Evolutionary conservation across 2,888 invertebrate species (phyloP), one percentile per base, ranked within the genome.

Genomic region (Digitonthophagus gazella): DNA sequence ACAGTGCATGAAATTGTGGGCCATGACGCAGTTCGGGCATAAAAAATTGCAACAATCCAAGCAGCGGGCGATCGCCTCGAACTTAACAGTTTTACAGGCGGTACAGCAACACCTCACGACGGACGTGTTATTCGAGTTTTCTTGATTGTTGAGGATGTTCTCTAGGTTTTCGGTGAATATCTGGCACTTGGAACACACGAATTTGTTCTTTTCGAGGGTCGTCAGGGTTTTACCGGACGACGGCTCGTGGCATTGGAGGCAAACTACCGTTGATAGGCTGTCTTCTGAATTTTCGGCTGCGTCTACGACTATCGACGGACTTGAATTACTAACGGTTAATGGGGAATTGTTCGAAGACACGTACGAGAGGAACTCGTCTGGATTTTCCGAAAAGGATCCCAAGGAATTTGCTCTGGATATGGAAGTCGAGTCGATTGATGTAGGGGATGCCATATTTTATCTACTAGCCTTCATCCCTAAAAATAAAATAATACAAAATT

Each of bases 1-100:
- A 83, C 97, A 98, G 84, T 97, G 97, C 97, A 98, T 98, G 83
- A 95, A 97, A 85, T 97, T 96, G 85, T 98, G 98, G 72, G 98
- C 98, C 91, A 97, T 97, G 79, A 96, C 96, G 89, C 98, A 98
- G 83, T 97, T 96, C 70, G 94, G 91, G 85, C 98, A 98, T 76
- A 99, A 89, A 82, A 93, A 95, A 82, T 96, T 96, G 79, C 94
- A 93, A 84, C 98, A 99, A 83, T 98, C 97, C 79, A 95, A 93
- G 84, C 97, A 98, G 81, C 95, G 93, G 72, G 97, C 97, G 69
- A 97, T 95, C 64, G 97, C 97, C 89, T 93, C 93, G 15, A 94
- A 91, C 83, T 96, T 95, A 82, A 93, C 94, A 75, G 94, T 94
- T 84, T 97, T 98, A 87, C 98, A 98, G 80, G 96, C 97, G 76